Base-by-base conservation (phyloP, 1,140 invertebrate species). In the Drosophila pachea region DNA sequence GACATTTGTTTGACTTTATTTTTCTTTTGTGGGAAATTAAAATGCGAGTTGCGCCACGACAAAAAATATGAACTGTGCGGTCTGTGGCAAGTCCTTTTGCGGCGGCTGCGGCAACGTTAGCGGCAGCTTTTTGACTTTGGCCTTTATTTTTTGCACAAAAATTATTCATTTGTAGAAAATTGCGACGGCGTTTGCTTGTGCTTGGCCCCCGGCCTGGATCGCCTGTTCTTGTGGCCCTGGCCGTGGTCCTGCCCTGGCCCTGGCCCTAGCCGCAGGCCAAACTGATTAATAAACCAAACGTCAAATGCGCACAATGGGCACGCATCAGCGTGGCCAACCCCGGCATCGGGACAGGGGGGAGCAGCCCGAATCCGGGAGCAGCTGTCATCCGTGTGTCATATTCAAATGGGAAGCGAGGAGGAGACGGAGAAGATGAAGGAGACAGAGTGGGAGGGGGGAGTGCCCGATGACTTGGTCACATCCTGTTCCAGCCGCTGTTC, bases 281-380 rank as follows among this genome's bases (percentile, higher is more conserved):
- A 88, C 87, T 87, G 87, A 88, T 88, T 88, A 88, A 88, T 86
- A 88, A 88, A 88, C 77, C 79, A 88, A 88, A 88, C 87, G 87
- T 88, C 87, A 88, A 88, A 86, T 72, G 81, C 43, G 73, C 69
- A 84, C 81, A 86, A 84, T 84, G 64, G 73, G 54, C 76, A 86
- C 67, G 81, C 82, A 79, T 81, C 76, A 84, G 52, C 66, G 66
- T 38, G 59, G 68, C 50, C 75, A 73, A 64, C 78, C 65, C 66
- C 73, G 4, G 43, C 16, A 11, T 56, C 32, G n/a, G n/a, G n/a
- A n/a, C n/a, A n/a, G n/a, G n/a, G n/a, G 29, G 55, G 31, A 14
- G 36, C 14, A 49, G 62, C 12, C 29, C 38, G 53, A 61, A 33
- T 47, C 54, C 47, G 47, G 56, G 68, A 74, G 71, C 87, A 88